A percentile compares a stretch with the other conserved stretches of the same genome.
These are phyloP conservation scores for Tribolium castaneum DNA, from an alignment of 1,140 invertebrate genomes.

Conservation along the genomic window DNA sequence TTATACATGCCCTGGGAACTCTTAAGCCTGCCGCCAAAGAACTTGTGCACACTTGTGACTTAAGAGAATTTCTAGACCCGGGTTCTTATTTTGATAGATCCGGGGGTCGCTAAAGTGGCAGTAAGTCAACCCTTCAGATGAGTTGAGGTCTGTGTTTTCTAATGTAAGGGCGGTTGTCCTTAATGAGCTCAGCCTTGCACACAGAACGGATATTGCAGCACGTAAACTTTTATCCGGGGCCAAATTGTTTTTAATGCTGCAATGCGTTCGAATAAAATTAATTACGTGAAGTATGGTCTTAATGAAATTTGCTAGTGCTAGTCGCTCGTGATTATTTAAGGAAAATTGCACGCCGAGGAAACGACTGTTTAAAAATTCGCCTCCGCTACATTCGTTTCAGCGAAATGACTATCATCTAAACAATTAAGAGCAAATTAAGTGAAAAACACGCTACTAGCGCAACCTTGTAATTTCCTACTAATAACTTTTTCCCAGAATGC, in stretches of 20 bases:
- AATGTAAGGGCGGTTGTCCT: background rate
- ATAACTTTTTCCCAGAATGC: slow-evolving; percentile 25
- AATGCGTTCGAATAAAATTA: background rate
- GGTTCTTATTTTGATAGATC: slow-evolving; percentile 28
- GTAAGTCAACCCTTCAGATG: slow-evolving; percentile 30
- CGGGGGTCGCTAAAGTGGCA: slow-evolving; percentile 1
- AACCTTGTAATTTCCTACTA: slow-evolving; percentile 28
- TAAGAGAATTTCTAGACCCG: slow-evolving; percentile 12
- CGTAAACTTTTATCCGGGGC: background rate
- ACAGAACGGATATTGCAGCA: background rate
- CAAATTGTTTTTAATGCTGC: background rate
- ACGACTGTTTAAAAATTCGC: slow-evolving; percentile 18
- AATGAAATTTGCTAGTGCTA: background rate
- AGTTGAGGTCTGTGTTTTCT: slow-evolving; percentile 11
- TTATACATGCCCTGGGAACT: slow-evolving; percentile 57
- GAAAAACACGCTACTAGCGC: slow-evolving; percentile 32
- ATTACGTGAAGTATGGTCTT: background rate
- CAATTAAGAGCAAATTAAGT: slow-evolving; percentile 37
- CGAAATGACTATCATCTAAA: slow-evolving; percentile 26
- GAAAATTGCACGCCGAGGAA: slow-evolving; percentile 20
- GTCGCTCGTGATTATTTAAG: background rate
- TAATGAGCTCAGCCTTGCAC: too few relatives aligned
- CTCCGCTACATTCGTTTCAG: background rate
- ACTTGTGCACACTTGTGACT: slow-evolving; percentile 29
- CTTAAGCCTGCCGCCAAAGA: slow-evolving; percentile 41